Evolutionary conservation across 2,797 vertebrate genomes (phyloP).

Genomic region (Sebastes melanostomus): DNA sequence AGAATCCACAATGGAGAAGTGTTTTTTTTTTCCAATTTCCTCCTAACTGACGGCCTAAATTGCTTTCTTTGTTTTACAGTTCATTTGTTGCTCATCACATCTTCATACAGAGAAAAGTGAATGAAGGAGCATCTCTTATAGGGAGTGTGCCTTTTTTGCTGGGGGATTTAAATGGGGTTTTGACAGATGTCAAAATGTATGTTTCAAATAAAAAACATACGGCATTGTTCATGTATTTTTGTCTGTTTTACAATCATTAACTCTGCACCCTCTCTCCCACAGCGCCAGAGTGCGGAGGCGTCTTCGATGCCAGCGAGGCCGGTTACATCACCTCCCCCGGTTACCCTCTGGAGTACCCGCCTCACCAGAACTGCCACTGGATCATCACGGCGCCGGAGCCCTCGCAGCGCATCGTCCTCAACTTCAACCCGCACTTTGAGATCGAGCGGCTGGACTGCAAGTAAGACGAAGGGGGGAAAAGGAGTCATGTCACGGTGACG

Average conservation of each 20-base stretch:
- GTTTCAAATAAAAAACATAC: not conserved
- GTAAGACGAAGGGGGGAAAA: conserved; percentile 75
- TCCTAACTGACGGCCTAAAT: conserved; percentile 62
- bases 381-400: conserved; percentile 91
- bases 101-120: conserved; percentile 39
- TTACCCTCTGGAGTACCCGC: conserved; percentile 96
- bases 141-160: conserved; percentile 12
- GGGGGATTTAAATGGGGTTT: conserved; percentile 2
- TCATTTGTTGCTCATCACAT: conserved; percentile 65
- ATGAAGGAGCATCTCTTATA: conserved; percentile 14
- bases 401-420: conserved; percentile 96
- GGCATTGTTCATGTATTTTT: not conserved
- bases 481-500: not conserved
- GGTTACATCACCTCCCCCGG: conserved; percentile 98
- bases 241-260: conserved; percentile 1
- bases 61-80: conserved; percentile 75
- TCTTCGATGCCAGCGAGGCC: conserved; percentile 90
- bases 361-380: conserved; percentile 97
- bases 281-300: conserved; percentile 81
- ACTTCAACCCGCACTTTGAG: conserved; percentile 99
- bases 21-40: conserved; percentile 73
- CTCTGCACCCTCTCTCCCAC: not conserved
- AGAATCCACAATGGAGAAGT: conserved; percentile 67
- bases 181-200: not conserved
- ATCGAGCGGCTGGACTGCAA: conserved; percentile 98